phyloP scores from a whole-genome alignment of 2,113 vertebrate species.

The human (Homo sapiens) region DNA sequence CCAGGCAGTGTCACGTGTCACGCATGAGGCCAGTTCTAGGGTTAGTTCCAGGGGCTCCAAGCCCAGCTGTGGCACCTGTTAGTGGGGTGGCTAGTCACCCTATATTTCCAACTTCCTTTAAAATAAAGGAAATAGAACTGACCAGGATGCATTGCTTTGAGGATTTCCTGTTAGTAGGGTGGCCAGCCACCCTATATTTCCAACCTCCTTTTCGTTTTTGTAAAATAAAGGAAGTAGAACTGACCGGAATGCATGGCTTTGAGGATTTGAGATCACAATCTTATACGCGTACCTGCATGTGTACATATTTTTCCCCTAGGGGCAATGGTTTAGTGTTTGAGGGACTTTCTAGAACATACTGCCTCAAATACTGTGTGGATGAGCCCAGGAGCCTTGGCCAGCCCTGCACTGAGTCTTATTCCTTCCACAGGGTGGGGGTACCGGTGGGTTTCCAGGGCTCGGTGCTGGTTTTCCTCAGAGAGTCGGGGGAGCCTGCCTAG shows the following conservation, averaged over 20 bases:
- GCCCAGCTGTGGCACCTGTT: background rate
- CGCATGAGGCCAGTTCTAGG: rapidly evolving
- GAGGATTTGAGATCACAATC: background rate
- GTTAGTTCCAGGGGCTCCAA: rapidly evolving
- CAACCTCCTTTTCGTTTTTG: background rate
- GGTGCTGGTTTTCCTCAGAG: rapidly evolving
- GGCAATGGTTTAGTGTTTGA: background rate
- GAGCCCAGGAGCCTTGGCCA: background rate
- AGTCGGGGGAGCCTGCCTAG: background rate
- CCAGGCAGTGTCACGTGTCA: background rate
- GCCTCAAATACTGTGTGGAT: background rate
- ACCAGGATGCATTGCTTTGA: no score
- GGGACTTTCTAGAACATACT: background rate
- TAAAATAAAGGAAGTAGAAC: background rate
- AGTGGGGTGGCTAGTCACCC: background rate
- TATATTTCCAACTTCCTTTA: no score
- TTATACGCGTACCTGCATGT: rapidly evolving
- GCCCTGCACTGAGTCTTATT: no score
- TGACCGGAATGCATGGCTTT: background rate
- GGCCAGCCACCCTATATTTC: background rate
- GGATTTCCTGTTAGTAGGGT: background rate
- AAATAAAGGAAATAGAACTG: no score
- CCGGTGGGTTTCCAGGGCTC: background rate
- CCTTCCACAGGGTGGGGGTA: background rate
- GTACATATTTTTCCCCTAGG: background rate